A percentile compares a stretch with the other conserved stretches of the same genome.
Evolutionary conservation across 2,113 vertebrate species (phyloP).

Genomic region (Nesoenas mayeri): DNA sequence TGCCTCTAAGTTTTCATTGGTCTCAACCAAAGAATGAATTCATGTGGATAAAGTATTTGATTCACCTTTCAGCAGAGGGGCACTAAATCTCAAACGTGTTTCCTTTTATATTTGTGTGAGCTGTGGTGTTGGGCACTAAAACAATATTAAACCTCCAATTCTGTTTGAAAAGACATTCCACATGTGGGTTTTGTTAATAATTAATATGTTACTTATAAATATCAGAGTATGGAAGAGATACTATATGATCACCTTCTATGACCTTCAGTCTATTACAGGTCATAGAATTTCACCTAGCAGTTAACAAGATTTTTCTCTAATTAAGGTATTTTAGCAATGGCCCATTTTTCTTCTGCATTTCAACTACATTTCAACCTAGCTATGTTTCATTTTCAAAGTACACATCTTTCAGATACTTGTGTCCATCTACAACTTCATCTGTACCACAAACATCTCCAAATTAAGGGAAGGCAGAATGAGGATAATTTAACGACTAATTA

Average conservation of each 20-base stretch:
- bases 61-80: not conserved
- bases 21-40: not conserved
- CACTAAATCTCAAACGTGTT: not conserved
- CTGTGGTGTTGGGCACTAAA: not conserved
- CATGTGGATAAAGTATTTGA: not conserved
- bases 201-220: not conserved
- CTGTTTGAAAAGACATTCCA: not conserved
- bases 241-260: not conserved
- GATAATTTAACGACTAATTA: not conserved
- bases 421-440: not conserved
- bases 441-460: not conserved
- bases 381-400: not conserved
- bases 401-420: not conserved
- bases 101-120: not conserved
- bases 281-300: not conserved
- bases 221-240: not conserved
- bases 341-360: not conserved
- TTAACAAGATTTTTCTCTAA: not conserved
- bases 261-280: not conserved
- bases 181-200: not conserved
- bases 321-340: not conserved
- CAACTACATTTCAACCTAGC: not conserved
- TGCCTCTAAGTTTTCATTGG: not conserved
- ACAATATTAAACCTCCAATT: not conserved
- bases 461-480: not conserved